Evolutionary conservation across 2,113 vertebrate species (phyloP).

Genomic region (Microtus oregoni): DNA sequence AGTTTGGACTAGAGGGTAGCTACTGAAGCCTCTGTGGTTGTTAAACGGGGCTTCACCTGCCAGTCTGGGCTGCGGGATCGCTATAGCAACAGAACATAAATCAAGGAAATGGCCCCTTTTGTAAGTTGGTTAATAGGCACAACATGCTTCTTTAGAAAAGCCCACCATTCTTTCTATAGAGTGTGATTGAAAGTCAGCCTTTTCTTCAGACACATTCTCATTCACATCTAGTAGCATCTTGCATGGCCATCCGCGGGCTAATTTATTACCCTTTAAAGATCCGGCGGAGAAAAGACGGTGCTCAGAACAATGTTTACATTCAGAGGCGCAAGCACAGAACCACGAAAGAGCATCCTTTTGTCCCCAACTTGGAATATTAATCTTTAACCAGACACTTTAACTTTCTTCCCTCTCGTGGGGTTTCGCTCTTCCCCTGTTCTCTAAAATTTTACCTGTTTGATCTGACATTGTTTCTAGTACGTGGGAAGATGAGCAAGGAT

Average conservation of each 20-base stretch:
- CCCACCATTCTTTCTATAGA: slow-evolving; percentile 96
- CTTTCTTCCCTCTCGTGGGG: slow-evolving; percentile 75
- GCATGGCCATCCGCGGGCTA: slow-evolving; percentile 93
- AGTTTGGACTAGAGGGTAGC: slow-evolving; percentile 82
- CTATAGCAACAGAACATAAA: slow-evolving; percentile 95
- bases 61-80: slow-evolving; percentile 89
- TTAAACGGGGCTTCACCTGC: slow-evolving; percentile 89
- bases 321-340: slow-evolving; percentile 88
- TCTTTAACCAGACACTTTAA: slow-evolving; percentile 89
- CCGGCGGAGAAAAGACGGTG: slow-evolving; percentile 92
- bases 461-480: slow-evolving; percentile 79
- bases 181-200: slow-evolving; percentile 95
- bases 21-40: slow-evolving; percentile 87
- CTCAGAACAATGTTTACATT: slow-evolving; percentile 93
- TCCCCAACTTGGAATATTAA: slow-evolving; percentile 89
- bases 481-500: not conserved
- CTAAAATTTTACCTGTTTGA: slow-evolving; percentile 87
- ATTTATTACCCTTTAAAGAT: slow-evolving; percentile 97
- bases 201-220: slow-evolving; percentile 94
- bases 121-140: slow-evolving; percentile 97
- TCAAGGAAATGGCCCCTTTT: slow-evolving; percentile 96
- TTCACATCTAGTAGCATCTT: slow-evolving; percentile 95
- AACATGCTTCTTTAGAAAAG: slow-evolving; percentile 97
- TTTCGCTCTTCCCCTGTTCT: slow-evolving; percentile 83
- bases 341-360: slow-evolving; percentile 92